Base-by-base conservation (phyloP, 2,797 vertebrate genomes). In the Phataginus tetradactyla region DNA sequence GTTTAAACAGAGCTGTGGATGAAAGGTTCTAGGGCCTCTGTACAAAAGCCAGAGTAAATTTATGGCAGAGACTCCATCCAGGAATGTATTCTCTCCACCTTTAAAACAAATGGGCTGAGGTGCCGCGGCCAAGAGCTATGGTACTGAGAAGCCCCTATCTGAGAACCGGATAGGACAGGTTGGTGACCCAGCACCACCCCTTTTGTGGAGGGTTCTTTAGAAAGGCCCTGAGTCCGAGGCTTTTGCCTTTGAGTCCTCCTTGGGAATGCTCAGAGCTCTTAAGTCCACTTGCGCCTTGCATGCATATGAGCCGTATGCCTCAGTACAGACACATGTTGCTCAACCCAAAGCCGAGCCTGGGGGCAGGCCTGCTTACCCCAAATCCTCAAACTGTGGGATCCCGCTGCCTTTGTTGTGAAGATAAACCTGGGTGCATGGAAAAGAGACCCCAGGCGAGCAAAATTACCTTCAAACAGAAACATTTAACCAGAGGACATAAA, bases 21-120 rank as follows among this genome's bases (percentile, higher is more conserved):
- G 0, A 71, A 85, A 90, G 34, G 77, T 97, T 91, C 77, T 89
- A 95, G 74, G 95, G 95, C 93, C 80, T 59, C 68, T 71, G 0
- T 5, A 68, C 83, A 45, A 69, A 90, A 85, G 97, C 94, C 97
- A 98, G 98, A 97, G 86, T 94, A 95, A 98, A 96, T 93, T 94
- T 83, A 97, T 42, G 91, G 23, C 55, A 63, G 64, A 88, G 72
- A 49, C 86, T 66, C 64, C 71, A 55, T 79, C 86, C 39, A 37
- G 86, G 13, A 81, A 95, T 97, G 94, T 94, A 49, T 91, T 96
- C 96, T 96, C 93, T 25, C 32, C 93, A 85, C 79, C 94, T 97
- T 90, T 84, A 88, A 97, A 98, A 75, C 96, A 29, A 95, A 96
- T 59, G 69, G 81, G 95, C 79, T 66, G 75, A 75, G 53, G 64